These are phyloP conservation scores for Pipra filicauda DNA, from an alignment of 2,113 vertebrate genomes.

Conservation along the genomic window DNA sequence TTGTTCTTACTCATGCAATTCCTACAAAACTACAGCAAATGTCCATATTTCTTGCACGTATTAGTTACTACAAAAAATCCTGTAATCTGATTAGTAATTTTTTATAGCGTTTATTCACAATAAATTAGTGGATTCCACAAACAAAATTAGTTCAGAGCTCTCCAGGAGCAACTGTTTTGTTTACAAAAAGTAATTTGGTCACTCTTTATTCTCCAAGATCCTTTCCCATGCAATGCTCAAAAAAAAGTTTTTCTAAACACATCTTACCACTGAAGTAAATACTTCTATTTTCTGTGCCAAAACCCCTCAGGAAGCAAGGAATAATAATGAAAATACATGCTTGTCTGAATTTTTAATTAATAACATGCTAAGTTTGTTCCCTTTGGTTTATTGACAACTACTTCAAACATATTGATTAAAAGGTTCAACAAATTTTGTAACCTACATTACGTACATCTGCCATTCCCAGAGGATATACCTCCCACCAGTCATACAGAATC, in stretches of 20 bases:
- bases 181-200: constrained; percentile 1
- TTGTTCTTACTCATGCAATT: not conserved
- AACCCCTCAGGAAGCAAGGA: not conserved
- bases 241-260: not conserved
- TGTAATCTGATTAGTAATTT: not conserved
- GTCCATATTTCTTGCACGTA: not conserved
- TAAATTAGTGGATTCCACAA: not conserved
- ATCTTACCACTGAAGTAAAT: not conserved
- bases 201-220: not conserved
- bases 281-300: not conserved
- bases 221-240: not conserved
- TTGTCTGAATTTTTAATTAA: not conserved
- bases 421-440: not conserved
- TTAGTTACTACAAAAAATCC: not conserved
- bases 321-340: not conserved
- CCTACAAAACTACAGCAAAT: not conserved
- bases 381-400: not conserved
- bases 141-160: not conserved
- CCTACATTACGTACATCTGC: not conserved
- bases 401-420: not conserved
- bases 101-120: not conserved
- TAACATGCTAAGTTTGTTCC: not conserved
- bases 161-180: not conserved
- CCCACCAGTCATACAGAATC: not conserved
- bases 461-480: not conserved